Conservation (phyloP, 2,888 invertebrate species). For the Leptinotarsa rubiginosa region DNA sequence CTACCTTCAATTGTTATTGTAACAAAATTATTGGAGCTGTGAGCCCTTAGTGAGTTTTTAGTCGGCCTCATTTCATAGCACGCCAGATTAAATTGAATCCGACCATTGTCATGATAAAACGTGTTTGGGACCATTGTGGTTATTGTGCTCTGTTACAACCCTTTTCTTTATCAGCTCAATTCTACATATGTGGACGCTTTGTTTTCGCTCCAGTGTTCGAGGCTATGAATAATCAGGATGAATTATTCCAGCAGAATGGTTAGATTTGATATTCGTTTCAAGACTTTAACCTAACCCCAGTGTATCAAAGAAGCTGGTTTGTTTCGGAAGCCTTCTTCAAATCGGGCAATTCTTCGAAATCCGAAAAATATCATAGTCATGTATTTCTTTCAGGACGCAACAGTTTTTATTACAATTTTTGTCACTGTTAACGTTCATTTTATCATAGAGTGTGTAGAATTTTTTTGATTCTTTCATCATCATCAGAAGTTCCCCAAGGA, state of each 20-base stretch:
- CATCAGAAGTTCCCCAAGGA: no score
- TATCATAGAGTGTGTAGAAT: no score
- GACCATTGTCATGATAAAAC: conserved; percentile 64
- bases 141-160: conserved; percentile 61
- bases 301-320: no score
- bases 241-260: not conserved
- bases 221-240: conserved; percentile 19
- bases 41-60: conserved; percentile 49
- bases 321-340: not conserved
- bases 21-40: conserved; percentile 59
- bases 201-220: conserved; percentile 51
- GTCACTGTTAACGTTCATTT: no score
- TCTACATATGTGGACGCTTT: conserved; percentile 59
- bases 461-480: no score
- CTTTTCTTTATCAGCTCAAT: conserved; percentile 62
- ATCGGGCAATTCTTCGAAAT: no score
- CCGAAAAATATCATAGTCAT: no score
- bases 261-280: not conserved
- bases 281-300: not conserved
- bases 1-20: conserved; percentile 56
- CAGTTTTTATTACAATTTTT: no score
- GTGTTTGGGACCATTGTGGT: conserved; percentile 64
- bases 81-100: conserved; percentile 65
- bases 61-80: conserved; percentile 54
- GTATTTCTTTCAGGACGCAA: no score